phyloP scores from a whole-genome alignment of 2,888 invertebrate species.

The Harpalus rufipes region DNA sequence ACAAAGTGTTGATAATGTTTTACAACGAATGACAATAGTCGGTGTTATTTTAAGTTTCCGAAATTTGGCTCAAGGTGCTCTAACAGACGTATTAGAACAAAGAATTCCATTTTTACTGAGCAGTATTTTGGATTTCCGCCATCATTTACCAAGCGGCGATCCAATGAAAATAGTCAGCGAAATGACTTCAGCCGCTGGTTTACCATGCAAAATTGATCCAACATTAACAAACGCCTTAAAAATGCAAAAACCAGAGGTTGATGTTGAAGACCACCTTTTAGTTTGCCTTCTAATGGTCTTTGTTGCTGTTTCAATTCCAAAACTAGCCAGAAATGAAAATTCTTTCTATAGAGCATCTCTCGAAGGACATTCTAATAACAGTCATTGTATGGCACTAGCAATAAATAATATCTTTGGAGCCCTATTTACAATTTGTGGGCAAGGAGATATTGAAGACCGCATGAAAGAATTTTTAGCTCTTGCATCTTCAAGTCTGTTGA shows the following conservation, averaged over 20 bases:
- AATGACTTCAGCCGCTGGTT: slow-evolving; percentile 98
- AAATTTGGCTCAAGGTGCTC: slow-evolving; percentile 94
- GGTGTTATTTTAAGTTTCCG: slow-evolving; percentile 98
- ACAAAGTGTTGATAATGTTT: slow-evolving; percentile 94
- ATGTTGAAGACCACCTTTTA: slow-evolving; percentile 94
- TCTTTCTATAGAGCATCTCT: slow-evolving; percentile 93
- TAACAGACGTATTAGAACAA: slow-evolving; percentile 95
- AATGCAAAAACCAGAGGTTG: slow-evolving; percentile 91
- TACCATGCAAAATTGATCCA: slow-evolving; percentile 96
- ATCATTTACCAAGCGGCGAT: slow-evolving; percentile 94
- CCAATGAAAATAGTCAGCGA: slow-evolving; percentile 95
- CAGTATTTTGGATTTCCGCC: slow-evolving; percentile 96
- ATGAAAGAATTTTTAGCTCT: slow-evolving; percentile 97
- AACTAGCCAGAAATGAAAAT: slow-evolving; percentile 93
- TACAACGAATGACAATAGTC: slow-evolving; percentile 98
- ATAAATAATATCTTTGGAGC: slow-evolving; percentile 98
- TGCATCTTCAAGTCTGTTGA: slow-evolving; percentile 95
- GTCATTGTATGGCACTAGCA: slow-evolving; percentile 98
- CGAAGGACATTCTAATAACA: slow-evolving; percentile 98
- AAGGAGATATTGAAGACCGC: slow-evolving; percentile 97
- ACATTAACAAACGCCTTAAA: slow-evolving; percentile 93
- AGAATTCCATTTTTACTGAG: slow-evolving; percentile 97
- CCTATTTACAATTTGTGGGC: slow-evolving; percentile 96
- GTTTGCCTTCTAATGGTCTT: slow-evolving; percentile 99
- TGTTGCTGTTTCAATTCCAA: slow-evolving; percentile 97